These are phyloP conservation scores for Microctonus brassicae DNA, from an alignment of 2,888 invertebrate species.

Conservation along the genomic window DNA sequence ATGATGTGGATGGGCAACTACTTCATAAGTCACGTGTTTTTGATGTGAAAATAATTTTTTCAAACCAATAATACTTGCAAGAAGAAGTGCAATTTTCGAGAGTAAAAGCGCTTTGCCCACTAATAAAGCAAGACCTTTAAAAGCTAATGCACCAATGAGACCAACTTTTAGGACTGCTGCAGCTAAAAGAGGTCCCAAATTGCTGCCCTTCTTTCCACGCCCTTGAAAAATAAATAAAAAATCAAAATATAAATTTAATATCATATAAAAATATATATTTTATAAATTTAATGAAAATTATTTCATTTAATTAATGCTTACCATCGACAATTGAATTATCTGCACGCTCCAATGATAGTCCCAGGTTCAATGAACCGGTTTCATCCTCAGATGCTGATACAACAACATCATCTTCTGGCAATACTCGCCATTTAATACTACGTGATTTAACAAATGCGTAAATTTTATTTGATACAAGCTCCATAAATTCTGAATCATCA, in stretches of 20 bases:
- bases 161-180: conserved; percentile 86
- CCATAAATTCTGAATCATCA: conserved; percentile 73
- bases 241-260: not conserved
- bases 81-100: conserved; percentile 85
- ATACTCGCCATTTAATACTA: conserved; percentile 82
- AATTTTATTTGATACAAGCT: conserved; percentile 81
- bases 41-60: conserved; percentile 85
- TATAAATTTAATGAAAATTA: not conserved
- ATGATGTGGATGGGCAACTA: conserved; percentile 81
- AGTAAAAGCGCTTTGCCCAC: conserved; percentile 89
- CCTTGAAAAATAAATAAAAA: conserved; percentile 65
- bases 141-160: conserved; percentile 82
- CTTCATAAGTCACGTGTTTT: conserved; percentile 82
- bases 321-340: conserved; percentile 70
- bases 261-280: not conserved
- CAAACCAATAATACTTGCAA: conserved; percentile 84
- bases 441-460: conserved; percentile 83
- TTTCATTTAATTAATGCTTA: conserved; percentile 48
- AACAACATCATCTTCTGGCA: conserved; percentile 84
- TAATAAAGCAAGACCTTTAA: conserved; percentile 84
- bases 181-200: conserved; percentile 80
- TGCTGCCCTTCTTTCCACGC: conserved; percentile 81
- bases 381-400: conserved; percentile 79
- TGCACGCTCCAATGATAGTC: conserved; percentile 78
- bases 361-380: conserved; percentile 79